Conservation (phyloP, 2,113 vertebrate genomes). For the Mormyrus iriodes region DNA sequence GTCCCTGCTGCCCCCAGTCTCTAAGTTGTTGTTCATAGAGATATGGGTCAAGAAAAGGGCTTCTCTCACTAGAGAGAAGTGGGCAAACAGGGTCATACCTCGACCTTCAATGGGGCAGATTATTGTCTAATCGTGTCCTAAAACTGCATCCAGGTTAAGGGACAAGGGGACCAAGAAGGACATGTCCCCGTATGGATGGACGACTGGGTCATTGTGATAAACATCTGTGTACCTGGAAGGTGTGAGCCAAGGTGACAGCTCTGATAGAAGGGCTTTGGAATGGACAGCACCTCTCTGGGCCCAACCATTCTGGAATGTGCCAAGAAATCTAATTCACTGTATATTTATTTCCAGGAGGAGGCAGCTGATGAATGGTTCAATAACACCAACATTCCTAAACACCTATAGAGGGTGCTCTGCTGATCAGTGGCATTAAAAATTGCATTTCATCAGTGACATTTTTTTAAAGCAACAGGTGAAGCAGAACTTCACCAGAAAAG, state of each 20-base stretch:
- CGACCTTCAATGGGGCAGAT: not conserved
- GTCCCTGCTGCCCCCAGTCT: not conserved
- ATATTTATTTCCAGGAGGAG: not conserved
- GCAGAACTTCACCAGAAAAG: not conserved
- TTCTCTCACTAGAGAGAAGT: not conserved
- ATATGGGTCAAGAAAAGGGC: not conserved
- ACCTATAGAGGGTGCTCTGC: not conserved
- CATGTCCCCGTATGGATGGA: not conserved
- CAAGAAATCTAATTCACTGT: not conserved
- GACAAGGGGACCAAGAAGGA: not conserved
- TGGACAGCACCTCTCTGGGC: not conserved
- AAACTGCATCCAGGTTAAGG: not conserved
- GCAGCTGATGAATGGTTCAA: not conserved
- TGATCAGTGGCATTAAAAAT: not conserved
- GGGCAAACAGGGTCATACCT: not conserved
- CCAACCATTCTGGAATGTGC: not conserved
- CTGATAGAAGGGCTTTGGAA: not conserved
- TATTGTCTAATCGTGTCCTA: not conserved
- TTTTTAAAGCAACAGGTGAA: too few species aligned
- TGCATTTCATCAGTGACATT: not conserved
- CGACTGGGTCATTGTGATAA: not conserved
- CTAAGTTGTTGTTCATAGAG: too few species aligned
- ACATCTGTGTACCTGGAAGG: not conserved
- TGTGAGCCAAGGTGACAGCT: not conserved
- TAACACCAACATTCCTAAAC: not conserved